Evolutionary conservation across 2,797 vertebrate genomes (phyloP).

Genomic region (Rhynchonycteris naso): DNA sequence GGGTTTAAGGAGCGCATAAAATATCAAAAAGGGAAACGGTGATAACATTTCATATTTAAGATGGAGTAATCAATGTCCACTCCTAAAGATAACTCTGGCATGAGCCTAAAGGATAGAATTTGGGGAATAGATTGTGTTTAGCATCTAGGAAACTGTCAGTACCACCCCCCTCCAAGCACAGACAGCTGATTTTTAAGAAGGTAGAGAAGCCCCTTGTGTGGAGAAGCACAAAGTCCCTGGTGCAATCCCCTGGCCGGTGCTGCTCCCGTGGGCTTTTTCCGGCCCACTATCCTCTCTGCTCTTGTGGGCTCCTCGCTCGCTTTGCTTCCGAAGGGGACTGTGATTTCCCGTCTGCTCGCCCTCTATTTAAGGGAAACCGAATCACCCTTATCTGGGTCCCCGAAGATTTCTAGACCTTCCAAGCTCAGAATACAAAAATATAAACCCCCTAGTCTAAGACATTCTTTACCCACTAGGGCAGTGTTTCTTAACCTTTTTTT

Average conservation of each 20-base stretch:
- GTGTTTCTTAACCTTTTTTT: too few species aligned
- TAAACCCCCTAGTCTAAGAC: slow-evolving; percentile 61
- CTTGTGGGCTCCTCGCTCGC: not conserved
- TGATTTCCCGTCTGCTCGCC: not conserved
- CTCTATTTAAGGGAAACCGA: slow-evolving; percentile 63
- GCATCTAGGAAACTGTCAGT: not conserved
- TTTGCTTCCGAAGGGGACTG: not conserved
- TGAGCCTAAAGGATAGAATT: not conserved
- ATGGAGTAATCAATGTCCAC: not conserved
- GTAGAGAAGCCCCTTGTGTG: not conserved
- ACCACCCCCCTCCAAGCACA: not conserved
- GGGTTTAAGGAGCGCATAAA: not conserved
- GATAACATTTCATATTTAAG: slow-evolving; percentile 8
- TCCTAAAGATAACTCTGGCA: not conserved
- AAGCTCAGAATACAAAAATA: slow-evolving; percentile 53
- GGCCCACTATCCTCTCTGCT: not conserved
- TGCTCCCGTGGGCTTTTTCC: not conserved
- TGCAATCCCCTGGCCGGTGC: not conserved
- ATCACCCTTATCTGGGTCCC: slow-evolving; percentile 58
- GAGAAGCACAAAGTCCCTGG: not conserved
- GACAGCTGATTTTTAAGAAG: not conserved
- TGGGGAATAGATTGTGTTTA: not conserved
- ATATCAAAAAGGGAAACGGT: not conserved
- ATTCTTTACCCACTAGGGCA: slow-evolving; percentile 40
- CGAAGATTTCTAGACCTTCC: slow-evolving; percentile 43